A percentile compares a stretch with the other conserved stretches of the same genome.
Evolutionary conservation across 1,140 invertebrate genomes (phyloP).

Genomic region (Triops cancriformis): DNA sequence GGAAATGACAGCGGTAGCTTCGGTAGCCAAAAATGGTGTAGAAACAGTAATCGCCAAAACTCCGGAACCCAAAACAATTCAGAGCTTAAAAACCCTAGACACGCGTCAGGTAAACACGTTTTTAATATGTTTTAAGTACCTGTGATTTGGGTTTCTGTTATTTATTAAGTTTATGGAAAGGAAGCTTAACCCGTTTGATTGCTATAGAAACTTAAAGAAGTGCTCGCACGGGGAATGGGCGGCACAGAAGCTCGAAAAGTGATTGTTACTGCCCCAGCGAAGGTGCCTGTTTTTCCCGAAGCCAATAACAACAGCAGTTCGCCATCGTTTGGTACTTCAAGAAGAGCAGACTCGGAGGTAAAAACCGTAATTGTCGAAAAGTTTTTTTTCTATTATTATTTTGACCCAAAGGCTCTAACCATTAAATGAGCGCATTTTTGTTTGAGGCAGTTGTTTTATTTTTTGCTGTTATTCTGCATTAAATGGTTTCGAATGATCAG

Average conservation of each 20-base stretch:
- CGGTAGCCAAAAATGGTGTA: conserved; percentile 26
- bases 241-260: not conserved
- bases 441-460: too few relatives aligned
- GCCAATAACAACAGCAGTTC: conserved; percentile 30
- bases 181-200: conserved; percentile 20
- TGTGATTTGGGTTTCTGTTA: not conserved
- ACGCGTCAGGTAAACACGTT: not conserved
- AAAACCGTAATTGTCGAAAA: conserved; percentile 30
- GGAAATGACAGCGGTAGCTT: conserved; percentile 20
- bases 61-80: conserved; percentile 26
- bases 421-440: too few relatives aligned
- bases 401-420: too few relatives aligned
- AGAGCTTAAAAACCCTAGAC: not conserved
- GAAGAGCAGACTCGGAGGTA: not conserved
- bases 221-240: conserved; percentile 33
- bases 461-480: too few relatives aligned
- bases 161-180: too few relatives aligned
- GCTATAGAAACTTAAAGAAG: conserved; percentile 43
- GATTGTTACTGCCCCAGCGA: not conserved
- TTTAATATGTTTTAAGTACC: too few relatives aligned
- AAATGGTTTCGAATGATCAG: too few relatives aligned
- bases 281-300: not conserved
- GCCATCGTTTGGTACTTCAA: conserved; percentile 37
- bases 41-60: conserved; percentile 21
- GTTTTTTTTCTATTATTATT: not conserved